Base-by-base conservation (phyloP, 1,140 invertebrate genomes). In the Chymomyza costata region DNA sequence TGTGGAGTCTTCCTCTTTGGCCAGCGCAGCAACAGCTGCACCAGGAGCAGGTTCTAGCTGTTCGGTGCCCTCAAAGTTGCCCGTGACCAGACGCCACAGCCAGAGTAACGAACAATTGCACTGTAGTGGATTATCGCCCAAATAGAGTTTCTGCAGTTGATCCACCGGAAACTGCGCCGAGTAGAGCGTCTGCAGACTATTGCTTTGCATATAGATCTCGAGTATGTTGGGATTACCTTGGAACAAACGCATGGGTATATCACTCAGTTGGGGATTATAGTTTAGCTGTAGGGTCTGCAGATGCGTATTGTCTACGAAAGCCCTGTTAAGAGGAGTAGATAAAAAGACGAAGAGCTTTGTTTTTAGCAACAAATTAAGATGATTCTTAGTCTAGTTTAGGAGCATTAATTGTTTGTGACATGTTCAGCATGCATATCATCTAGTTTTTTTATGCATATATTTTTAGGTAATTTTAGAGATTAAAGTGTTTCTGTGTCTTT, bases 81-180 rank as follows among this genome's bases (percentile, higher is more conserved):
- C 83, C 0, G 83, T 85, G 0, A 85, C 83, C 15, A 94, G 86
- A 64, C 91, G 91, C 93, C 93, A 95, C 2, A 96, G 86, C 94
- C 94, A 96, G 32, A 93, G 87, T 40, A 95, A 84, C 11, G 94
- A 94, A 71, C 95, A 96, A 86, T 96, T 96, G 85, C 95, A 97
- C 44, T 91, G 88, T 37, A 96, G 88, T 1, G 94, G 94, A 87
- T 96, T 95, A 10, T 93, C 93, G 17, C 91, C 91, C 15, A 96
- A 87, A 58, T 90, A 89, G 1, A 95, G 86, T 44, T 88, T 89
- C 65, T 89, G 87, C 51, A 95, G 78, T 43, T 90, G 89, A 80
- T 94, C 93, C 44, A 94, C 88, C 6, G 93, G 93, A 68, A 94
- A 94, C 84, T 94, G 92, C 8, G 91, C 91, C 0, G 92, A 91